phyloP scores from a whole-genome alignment of 2,797 vertebrate species.

The Synaphobranchus kaupii region DNA sequence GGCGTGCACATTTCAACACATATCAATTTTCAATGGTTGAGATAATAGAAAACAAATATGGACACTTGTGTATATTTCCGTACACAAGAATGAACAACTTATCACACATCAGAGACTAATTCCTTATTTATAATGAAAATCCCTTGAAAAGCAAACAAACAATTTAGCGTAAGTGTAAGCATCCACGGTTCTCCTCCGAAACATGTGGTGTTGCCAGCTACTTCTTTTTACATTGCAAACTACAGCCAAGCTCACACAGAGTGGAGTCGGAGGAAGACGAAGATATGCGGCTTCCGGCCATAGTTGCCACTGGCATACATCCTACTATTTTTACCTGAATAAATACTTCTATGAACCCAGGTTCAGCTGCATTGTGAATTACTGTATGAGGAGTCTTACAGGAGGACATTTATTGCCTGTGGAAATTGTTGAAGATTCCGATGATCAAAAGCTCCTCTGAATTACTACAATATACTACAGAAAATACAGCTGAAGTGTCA shows the following conservation, averaged over 20 bases:
- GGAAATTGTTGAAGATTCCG: constrained; percentile 13
- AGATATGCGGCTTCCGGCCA: not conserved
- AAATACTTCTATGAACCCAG: not conserved
- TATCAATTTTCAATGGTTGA: not conserved
- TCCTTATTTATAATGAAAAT: not conserved
- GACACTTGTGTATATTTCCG: not conserved
- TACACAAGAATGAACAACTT: not conserved
- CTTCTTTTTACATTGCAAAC: not conserved
- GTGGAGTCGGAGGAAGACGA: not conserved
- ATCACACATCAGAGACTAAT: not conserved
- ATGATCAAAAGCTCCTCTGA: constrained; percentile 28
- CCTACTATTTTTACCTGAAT: not conserved
- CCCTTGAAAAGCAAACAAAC: not conserved
- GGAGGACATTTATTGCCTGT: constrained; percentile 21
- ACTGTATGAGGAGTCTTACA: not conserved
- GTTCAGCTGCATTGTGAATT: not conserved
- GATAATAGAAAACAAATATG: not conserved
- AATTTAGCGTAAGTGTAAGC: not conserved
- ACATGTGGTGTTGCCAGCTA: not conserved
- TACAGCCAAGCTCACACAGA: not conserved
- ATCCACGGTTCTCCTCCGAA: not conserved
- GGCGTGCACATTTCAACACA: not conserved
- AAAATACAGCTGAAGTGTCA: constrained; percentile 15
- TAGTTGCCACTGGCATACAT: not conserved
- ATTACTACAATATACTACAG: constrained; percentile 3